Percentiles rank a stretch among this genome's conserved stretches.
Evolutionary conservation across 2,797 vertebrate genomes (phyloP).

Genomic region (Chanos chanos): DNA sequence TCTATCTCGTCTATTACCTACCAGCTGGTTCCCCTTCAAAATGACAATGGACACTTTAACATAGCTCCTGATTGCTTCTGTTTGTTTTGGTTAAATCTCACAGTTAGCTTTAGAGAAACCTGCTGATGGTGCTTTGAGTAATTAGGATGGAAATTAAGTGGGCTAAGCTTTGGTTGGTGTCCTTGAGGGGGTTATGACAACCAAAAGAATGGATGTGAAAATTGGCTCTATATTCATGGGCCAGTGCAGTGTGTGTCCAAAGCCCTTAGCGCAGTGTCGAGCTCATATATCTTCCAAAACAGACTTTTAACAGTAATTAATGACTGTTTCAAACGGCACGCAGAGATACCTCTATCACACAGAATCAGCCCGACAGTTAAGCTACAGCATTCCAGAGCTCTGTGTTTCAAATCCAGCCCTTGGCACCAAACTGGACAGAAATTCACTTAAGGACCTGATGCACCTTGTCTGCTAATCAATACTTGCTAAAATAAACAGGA

Average conservation of each 20-base stretch:
- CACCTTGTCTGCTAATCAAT: background rate
- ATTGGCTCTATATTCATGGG: constrained; percentile 45
- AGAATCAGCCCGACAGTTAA: constrained; percentile 11
- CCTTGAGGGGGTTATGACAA: constrained; percentile 25
- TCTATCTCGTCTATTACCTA: too few relatives aligned
- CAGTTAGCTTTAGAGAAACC: too few relatives aligned
- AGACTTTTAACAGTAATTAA: constrained; percentile 59
- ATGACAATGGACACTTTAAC: too few relatives aligned
- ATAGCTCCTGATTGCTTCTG: too few relatives aligned
- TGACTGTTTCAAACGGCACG: constrained; percentile 45
- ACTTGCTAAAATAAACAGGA: background rate
- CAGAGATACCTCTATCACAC: constrained; percentile 33
- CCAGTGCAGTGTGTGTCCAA: constrained; percentile 44
- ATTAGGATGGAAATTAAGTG: too few relatives aligned
- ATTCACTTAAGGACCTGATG: constrained; percentile 32
- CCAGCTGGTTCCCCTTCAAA: too few relatives aligned
- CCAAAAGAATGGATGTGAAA: constrained; percentile 46
- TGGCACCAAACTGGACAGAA: too few relatives aligned
- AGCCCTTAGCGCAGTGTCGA: constrained; percentile 30
- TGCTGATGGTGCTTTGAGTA: too few relatives aligned
- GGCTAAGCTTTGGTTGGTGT: too few relatives aligned
- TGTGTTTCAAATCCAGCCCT: too few relatives aligned
- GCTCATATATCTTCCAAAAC: constrained; percentile 42
- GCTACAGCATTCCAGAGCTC: too few relatives aligned
- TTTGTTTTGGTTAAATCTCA: too few relatives aligned